phyloP scores from a whole-genome alignment of 2,888 invertebrate genomes.

The Idaea dimidiata region DNA sequence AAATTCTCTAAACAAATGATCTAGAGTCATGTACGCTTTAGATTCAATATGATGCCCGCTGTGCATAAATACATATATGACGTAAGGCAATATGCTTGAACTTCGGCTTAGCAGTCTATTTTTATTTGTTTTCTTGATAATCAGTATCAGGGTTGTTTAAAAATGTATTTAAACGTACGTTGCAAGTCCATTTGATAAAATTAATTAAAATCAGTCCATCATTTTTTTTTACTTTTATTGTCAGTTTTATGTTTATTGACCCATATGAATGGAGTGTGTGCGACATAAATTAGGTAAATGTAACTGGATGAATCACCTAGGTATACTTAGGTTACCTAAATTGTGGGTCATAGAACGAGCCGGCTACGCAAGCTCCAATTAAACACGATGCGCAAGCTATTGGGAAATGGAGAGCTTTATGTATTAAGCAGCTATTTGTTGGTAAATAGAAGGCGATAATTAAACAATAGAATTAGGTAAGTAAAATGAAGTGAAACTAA shows the following conservation, averaged over 20 bases:
- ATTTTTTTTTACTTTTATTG: conserved; percentile 8
- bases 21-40: no score
- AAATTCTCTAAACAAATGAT: no score
- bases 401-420: no score
- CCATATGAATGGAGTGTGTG: conserved; percentile 2
- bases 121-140: conserved; percentile 35
- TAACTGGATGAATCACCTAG: background rate
- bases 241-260: background rate
- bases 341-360: no score
- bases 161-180: conserved; percentile 13
- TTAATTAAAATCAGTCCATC: conserved; percentile 19
- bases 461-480: no score
- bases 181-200: conserved; percentile 11
- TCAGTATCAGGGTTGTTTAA: conserved; percentile 5
- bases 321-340: background rate
- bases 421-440: no score
- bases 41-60: no score
- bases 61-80: background rate
- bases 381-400: no score
- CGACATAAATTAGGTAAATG: background rate
- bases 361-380: no score
- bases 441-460: no score
- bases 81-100: background rate
- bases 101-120: conserved; percentile 2
- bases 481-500: no score